Percentiles rank a stretch among this genome's conserved stretches.
phyloP scores from a whole-genome alignment of 2,888 invertebrate genomes.

The Caenorhabditis doughertyi region DNA sequence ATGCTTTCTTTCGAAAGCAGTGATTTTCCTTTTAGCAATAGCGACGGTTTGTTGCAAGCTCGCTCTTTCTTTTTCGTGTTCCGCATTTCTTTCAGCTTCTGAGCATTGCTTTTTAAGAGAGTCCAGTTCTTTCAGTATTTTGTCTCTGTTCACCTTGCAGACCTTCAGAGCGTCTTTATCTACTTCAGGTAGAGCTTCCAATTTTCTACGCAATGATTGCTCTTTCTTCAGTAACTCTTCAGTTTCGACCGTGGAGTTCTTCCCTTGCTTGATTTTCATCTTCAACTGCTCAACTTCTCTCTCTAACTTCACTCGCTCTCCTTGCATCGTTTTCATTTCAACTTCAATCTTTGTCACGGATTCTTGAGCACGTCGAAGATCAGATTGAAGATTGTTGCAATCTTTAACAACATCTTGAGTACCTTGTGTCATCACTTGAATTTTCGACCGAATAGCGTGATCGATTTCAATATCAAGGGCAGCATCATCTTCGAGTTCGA shows the following conservation, averaged over 20 bases:
- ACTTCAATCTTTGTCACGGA: conserved; percentile 47
- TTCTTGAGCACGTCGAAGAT: conserved; percentile 45
- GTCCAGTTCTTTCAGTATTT: conserved; percentile 45
- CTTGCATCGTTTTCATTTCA: conserved; percentile 21
- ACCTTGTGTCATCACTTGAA: neutral
- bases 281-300: conserved; percentile 46
- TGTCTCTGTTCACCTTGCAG: conserved; percentile 9
- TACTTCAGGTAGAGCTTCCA: conserved; percentile 35
- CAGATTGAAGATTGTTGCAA: conserved; percentile 7
- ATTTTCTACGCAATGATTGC: conserved; percentile 12
- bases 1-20: conserved; percentile 46
- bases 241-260: conserved; percentile 40
- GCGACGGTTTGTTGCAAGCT: conserved; percentile 14
- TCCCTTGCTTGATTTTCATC: conserved; percentile 35
- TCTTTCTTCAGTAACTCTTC: conserved; percentile 40
- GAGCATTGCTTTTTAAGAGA: conserved; percentile 35
- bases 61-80: conserved; percentile 53
- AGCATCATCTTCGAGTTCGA: conserved; percentile 10
- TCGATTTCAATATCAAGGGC: conserved; percentile 21
- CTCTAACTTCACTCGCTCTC: conserved; percentile 27
- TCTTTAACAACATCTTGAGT: neutral
- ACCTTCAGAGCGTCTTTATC: conserved; percentile 43
- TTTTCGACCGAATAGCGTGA: conserved; percentile 8
- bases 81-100: conserved; percentile 48
- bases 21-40: conserved; percentile 12